A percentile compares a stretch with the other conserved stretches of the same genome.
Conservation (phyloP, 1,140 invertebrate species). For the Eufriesea mexicana region DNA sequence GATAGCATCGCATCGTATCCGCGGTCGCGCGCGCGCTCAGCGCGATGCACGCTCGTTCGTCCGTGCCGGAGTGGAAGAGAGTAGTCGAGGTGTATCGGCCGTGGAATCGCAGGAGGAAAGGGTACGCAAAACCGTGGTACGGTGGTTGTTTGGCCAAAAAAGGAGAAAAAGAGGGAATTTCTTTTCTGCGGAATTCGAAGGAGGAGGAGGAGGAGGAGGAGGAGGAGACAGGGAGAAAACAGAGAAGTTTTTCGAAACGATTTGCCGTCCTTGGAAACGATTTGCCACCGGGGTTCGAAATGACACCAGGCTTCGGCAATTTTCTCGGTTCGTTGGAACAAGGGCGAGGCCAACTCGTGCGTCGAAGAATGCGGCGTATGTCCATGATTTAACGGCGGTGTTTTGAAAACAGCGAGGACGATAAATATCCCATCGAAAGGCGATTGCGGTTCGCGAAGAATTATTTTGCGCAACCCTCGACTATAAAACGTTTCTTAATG, state of each 20-base stretch:
- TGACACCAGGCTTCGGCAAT: neutral
- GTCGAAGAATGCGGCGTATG: neutral
- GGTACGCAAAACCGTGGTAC: constrained; percentile 20
- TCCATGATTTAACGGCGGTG: constrained; percentile 8
- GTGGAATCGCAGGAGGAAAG: constrained; percentile 23
- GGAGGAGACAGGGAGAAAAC: neutral
- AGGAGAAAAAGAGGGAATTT: neutral
- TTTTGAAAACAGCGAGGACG: neutral
- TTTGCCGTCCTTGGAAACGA: constrained; percentile 25
- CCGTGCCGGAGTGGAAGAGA: neutral
- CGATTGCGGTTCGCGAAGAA: constrained; percentile 18
- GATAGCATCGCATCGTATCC: constrained; percentile 58
- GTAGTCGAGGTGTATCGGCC: constrained; percentile 19
- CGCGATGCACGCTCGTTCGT: constrained; percentile 35
- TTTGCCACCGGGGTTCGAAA: neutral
- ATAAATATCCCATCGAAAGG: constrained; percentile 41
- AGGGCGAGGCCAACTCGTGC: constrained; percentile 8
- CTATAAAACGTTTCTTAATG: constrained; percentile 26
- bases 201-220: neutral
- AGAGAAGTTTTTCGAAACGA: constrained; percentile 2
- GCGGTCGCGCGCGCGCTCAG: too few species aligned
- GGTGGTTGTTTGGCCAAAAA: neutral
- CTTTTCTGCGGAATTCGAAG: neutral
- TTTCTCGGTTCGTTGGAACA: constrained; percentile 5
- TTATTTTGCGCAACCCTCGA: constrained; percentile 33